Evolutionary conservation across 2,797 vertebrate genomes (phyloP), one percentile per base, ranked within the genome.

Genomic region (Geotrypetes seraphini): DNA sequence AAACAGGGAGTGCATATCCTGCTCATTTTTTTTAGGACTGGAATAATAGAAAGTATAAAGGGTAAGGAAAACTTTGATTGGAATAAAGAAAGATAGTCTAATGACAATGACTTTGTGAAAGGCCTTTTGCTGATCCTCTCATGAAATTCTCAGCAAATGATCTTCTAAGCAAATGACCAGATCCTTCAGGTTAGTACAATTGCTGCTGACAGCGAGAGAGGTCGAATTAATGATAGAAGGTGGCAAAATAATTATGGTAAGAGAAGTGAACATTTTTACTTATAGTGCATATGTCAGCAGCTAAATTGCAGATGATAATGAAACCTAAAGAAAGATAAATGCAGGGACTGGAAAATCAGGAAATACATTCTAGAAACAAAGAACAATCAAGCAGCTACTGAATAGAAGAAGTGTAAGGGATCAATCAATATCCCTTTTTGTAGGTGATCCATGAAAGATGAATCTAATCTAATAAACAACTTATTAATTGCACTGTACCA

Each of bases 1-100:
- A n/a, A n/a, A n/a, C n/a, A n/a, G n/a, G n/a, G n/a, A n/a, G 14
- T 12, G 13, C 18, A 22, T 22, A 38, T 27, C 30, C 25, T 22
- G 10, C n/a, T 37, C 37, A 25, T 8, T 20, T 3, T 18, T 8
- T 10, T 6, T 32, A 18, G 16, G 47, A 38, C 31, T 35, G 26
- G n/a, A 16, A 21, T 7, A 24, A 32, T 28, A 31, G n/a, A n/a
- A n/a, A 43, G 39, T 30, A 39, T 47, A 42, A 17, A 41, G 7
- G 20, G 18, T 5, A 22, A 24, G 16, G n/a, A 10, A 33, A 31
- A 20, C 27, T 34, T 39, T 34, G 16, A 47, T 28, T 23, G 39
- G 16, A 47, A 36, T 11, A 47, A 22, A 36, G 16, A n/a, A n/a
- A n/a, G n/a, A 45, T 30, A 14, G 20, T n/a, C 5, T 14, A 12